These are phyloP conservation scores for Aplochiton taeniatus DNA, from an alignment of 2,797 vertebrate species.

Conservation along the genomic window DNA sequence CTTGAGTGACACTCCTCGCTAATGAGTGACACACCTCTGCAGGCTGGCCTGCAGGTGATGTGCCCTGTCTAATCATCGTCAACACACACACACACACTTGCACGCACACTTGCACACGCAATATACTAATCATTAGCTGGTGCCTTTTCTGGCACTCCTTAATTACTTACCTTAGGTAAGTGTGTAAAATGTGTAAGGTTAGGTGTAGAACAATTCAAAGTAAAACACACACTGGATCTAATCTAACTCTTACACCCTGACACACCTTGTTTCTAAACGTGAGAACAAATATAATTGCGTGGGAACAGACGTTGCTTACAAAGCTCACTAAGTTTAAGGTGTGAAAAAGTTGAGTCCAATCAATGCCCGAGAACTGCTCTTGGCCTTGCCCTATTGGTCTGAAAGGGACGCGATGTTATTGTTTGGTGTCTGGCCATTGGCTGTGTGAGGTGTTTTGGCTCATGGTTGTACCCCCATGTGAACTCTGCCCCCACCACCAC, in stretches of 20 bases:
- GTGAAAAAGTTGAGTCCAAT: no score
- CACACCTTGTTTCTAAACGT: no score
- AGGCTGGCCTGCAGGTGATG: slow-evolving; percentile 19
- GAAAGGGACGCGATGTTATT: slow-evolving; percentile 13
- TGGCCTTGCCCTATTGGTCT: slow-evolving; percentile 15
- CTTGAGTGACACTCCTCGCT: slow-evolving; percentile 19
- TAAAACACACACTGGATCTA: background rate
- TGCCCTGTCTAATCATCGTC: background rate
- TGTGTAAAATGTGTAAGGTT: no score
- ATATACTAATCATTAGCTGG: no score
- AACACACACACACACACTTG: background rate
- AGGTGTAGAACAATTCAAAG: no score
- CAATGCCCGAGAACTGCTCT: background rate
- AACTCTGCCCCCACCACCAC: slow-evolving; percentile 47
- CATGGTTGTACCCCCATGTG: slow-evolving; percentile 40
- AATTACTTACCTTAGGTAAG: no score
- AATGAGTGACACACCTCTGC: slow-evolving; percentile 41
- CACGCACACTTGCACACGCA: slow-evolving; percentile 10
- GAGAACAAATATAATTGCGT: no score
- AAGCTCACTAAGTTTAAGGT: no score
- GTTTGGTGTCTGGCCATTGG: slow-evolving; percentile 4
- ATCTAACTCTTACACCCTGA: no score
- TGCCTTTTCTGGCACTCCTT: background rate
- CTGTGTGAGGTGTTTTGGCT: slow-evolving; percentile 31
- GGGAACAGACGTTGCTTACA: no score